These are phyloP conservation scores for Atrina japonica DNA, from an alignment of 2,888 invertebrate genomes.

Conservation along the genomic window DNA sequence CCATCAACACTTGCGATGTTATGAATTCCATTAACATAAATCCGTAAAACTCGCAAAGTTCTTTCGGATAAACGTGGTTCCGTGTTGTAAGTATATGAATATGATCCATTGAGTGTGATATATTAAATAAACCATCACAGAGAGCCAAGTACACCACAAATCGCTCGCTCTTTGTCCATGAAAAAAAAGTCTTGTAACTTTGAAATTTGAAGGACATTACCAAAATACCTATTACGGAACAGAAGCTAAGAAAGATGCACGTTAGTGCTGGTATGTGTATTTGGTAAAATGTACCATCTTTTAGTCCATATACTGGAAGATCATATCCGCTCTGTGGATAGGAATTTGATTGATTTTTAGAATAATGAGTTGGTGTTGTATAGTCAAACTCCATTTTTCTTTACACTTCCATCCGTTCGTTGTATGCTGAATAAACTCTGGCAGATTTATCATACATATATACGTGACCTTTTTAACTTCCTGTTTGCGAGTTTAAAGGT, in stretches of 20 bases:
- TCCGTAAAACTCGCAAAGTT: slow-evolving; percentile 48
- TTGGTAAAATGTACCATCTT: slow-evolving; percentile 40
- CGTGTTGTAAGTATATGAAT: slow-evolving; percentile 41
- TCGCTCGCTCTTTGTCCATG: slow-evolving; percentile 48
- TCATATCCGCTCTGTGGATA: slow-evolving; percentile 45
- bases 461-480: too few relatives aligned
- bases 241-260: slow-evolving; percentile 44
- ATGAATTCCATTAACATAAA: slow-evolving; percentile 50
- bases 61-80: slow-evolving; percentile 42
- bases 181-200: slow-evolving; percentile 35
- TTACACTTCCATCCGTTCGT: too few relatives aligned
- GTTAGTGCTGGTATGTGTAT: slow-evolving; percentile 46
- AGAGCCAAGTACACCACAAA: slow-evolving; percentile 51
- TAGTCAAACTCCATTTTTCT: too few relatives aligned
- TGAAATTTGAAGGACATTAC: slow-evolving; percentile 40
- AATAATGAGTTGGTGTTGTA: too few relatives aligned
- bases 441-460: too few relatives aligned
- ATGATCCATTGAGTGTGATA: slow-evolving; percentile 46
- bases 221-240: slow-evolving; percentile 34
- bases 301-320: slow-evolving; percentile 45
- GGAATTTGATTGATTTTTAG: too few relatives aligned
- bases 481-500: too few relatives aligned
- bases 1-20: slow-evolving; percentile 46
- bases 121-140: slow-evolving; percentile 49
- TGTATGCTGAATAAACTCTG: too few relatives aligned